Evolutionary conservation across 92 coral and sea anemone species (phyloP), one percentile per base, ranked within the genome.

Genomic region (Epizoanthus illoricatus): DNA sequence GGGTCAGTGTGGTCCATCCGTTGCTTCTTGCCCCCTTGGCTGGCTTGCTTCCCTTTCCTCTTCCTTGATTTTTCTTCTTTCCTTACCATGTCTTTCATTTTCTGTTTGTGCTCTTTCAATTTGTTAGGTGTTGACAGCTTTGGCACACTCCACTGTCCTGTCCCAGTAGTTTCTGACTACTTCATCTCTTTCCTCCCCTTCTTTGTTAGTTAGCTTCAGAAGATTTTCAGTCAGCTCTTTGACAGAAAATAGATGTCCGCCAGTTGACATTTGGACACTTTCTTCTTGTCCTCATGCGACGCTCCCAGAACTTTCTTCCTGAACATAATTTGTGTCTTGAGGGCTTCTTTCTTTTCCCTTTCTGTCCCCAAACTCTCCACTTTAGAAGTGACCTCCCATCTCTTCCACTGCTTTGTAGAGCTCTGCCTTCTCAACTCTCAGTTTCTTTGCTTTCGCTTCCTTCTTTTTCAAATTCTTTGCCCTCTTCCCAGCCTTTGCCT

Each of bases 21-120:
- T 58, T 36, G 36, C 21, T 33, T 74, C 1, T 36, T 36, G 5
- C 54, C 64, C 3, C 28, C 52, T 36, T 18, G 19, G 66, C 18
- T n/a, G 10, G 23, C 80, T 10, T 57, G 52, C 23, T 58, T 3
- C 12, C 67, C 68, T 74, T 74, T 74, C 52, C 67, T 28, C 21
- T 74, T 74, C 79, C 23, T 23, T 7, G 55, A 74, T 36, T 57
- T 74, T 20, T 57, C 80, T 57, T 58, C 79, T 74, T 74, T 71
- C 15, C 78, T 71, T 20, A 15, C 78, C 78, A 73, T 8, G 17
- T 36, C 80, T 19, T 74, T 74, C 66, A 57, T 24, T 58, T 74
- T 74, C 11, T 0, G 9, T 3, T 74, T 74, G 6, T 74, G 80
- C 28, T 74, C 52, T 15, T 13, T 3, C 49, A 74, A 54, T 47